Evolutionary conservation across 2,113 vertebrate species (phyloP).

Genomic region (Chamaea fasciata): DNA sequence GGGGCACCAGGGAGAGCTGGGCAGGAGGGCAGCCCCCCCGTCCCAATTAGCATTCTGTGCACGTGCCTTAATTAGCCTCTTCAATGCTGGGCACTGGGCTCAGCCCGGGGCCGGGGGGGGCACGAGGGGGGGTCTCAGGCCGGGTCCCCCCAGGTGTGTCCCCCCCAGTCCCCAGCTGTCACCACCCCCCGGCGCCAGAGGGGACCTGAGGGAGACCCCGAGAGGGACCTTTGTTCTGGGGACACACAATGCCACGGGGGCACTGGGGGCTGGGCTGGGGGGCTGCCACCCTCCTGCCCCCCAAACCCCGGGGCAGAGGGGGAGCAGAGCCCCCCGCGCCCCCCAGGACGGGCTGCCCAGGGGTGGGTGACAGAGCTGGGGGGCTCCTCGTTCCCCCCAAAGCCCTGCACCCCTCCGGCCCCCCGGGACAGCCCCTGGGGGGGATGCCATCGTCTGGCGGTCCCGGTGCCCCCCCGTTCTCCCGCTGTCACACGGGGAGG

Average conservation of each 20-base stretch:
- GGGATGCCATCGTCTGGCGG: neutral
- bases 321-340: neutral
- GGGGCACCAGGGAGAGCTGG: neutral
- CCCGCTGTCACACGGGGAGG: neutral
- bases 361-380: neutral
- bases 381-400: neutral
- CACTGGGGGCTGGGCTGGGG: neutral
- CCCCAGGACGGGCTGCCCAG: neutral
- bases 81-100: neutral
- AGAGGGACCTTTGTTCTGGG: constrained; percentile 1
- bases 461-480: neutral
- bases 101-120: neutral
- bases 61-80: neutral
- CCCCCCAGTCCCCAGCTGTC: neutral
- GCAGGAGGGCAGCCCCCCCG: neutral
- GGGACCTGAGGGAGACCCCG: neutral
- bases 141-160: neutral
- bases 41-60: neutral
- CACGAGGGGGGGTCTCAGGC: neutral
- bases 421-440: neutral
- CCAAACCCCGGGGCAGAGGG: neutral
- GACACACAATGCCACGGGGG: neutral
- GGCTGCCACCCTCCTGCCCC: neutral
- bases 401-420: neutral
- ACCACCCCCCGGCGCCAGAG: neutral